These are phyloP conservation scores for Jordanella pulchra DNA, from an alignment of 2,797 vertebrate species.

Conservation along the genomic window DNA sequence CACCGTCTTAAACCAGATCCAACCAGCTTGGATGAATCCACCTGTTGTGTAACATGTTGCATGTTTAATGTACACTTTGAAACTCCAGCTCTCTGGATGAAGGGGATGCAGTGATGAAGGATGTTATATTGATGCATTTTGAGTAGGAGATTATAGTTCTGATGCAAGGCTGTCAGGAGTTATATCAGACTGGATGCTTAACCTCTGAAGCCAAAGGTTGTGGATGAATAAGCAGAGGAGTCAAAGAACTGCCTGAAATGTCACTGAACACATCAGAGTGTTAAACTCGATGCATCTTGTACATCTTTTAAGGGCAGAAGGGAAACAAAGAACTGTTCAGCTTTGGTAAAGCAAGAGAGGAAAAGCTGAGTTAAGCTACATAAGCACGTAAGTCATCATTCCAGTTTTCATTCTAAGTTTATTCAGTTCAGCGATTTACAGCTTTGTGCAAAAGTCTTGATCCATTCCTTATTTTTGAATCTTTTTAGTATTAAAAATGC, in stretches of 20 bases:
- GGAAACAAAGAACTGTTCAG: background rate
- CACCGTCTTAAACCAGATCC: conserved; percentile 36
- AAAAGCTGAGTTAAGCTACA: no score
- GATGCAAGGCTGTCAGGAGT: background rate
- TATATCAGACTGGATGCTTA: background rate
- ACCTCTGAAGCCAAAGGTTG: background rate
- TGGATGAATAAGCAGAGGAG: background rate
- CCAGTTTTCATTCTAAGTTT: background rate
- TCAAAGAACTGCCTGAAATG: background rate
- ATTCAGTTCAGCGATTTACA: background rate
- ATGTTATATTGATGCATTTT: background rate
- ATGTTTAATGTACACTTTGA: conserved; percentile 4
- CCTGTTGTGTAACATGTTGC: conserved; percentile 36
- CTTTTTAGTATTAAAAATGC: no score
- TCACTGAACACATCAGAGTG: no score
- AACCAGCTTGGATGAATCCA: conserved; percentile 29
- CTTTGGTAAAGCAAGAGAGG: background rate
- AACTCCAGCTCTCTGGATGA: conserved; percentile 2
- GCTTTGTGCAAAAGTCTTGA: background rate
- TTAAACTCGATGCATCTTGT: no score
- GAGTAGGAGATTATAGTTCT: conserved; percentile 1
- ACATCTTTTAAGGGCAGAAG: background rate
- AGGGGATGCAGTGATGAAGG: background rate
- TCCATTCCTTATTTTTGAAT: no score
- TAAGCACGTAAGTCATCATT: background rate